Evolutionary conservation across 2,888 invertebrate species (phyloP).

Genomic region (Chrysotoxum bicinctum): DNA sequence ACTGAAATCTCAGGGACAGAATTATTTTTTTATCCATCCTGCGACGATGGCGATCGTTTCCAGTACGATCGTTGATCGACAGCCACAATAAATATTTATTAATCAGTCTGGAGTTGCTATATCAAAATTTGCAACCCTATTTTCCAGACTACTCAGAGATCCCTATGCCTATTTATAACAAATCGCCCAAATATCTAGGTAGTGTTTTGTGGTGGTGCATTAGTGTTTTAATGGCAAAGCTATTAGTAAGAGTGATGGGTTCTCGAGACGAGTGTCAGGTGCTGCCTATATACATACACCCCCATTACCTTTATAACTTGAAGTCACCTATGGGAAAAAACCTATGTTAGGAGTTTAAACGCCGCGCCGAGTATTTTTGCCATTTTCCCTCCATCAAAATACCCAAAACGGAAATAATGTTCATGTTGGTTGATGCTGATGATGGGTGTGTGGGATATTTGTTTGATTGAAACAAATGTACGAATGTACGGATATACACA

Average conservation of each 20-base stretch:
- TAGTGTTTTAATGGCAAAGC: conserved; percentile 65
- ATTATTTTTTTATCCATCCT: no score
- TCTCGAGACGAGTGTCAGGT: conserved; percentile 45
- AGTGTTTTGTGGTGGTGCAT: conserved; percentile 47
- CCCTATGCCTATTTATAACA: neutral
- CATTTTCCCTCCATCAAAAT: neutral
- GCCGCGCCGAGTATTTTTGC: neutral
- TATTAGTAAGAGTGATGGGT: conserved; percentile 46
- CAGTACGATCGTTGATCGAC: no score
- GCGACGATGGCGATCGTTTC: no score
- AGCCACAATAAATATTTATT: no score
- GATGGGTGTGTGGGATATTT: conserved; percentile 24
- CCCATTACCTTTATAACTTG: conserved; percentile 36
- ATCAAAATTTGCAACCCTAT: neutral
- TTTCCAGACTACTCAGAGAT: neutral
- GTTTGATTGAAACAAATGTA: conserved; percentile 63
- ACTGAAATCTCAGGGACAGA: no score
- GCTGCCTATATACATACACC: neutral
- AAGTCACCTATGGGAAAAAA: neutral
- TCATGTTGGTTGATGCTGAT: neutral
- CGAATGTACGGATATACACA: conserved; percentile 54
- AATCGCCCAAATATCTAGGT: conserved; percentile 38
- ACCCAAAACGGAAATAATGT: conserved; percentile 18
- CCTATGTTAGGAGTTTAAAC: neutral
- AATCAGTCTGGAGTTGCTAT: neutral